phyloP scores from a whole-genome alignment of 2,888 invertebrate genomes.

The Mimas tiliae region DNA sequence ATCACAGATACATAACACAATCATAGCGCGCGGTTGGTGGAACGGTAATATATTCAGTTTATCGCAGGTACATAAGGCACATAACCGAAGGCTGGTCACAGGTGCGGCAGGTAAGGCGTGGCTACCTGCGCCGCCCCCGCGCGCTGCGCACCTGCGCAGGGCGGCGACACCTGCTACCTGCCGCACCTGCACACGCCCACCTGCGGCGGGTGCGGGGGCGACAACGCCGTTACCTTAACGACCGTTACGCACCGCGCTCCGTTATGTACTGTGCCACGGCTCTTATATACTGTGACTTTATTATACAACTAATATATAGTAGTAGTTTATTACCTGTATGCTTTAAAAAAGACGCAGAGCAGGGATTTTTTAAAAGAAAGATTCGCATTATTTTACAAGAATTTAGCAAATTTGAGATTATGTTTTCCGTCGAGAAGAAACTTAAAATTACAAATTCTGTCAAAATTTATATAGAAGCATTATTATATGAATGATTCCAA shows the following conservation, averaged over 20 bases:
- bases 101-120: slow-evolving; percentile 13
- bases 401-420: too few species aligned
- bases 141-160: slow-evolving; percentile 43
- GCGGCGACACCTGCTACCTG: slow-evolving; percentile 29
- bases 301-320: neutral
- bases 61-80: slow-evolving; percentile 7
- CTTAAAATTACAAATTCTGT: too few species aligned
- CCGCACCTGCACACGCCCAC: slow-evolving; percentile 35
- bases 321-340: neutral
- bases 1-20: neutral
- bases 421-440: too few species aligned
- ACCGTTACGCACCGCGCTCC: slow-evolving; percentile 13
- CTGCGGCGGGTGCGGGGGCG: slow-evolving; percentile 19
- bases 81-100: slow-evolving; percentile 5
- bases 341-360: too few species aligned
- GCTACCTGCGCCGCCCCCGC: slow-evolving; percentile 38
- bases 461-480: too few species aligned
- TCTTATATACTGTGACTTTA: neutral
- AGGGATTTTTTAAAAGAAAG: too few species aligned
- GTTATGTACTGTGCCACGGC: neutral
- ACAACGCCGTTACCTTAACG: slow-evolving; percentile 21
- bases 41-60: neutral
- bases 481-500: too few species aligned
- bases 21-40: neutral
- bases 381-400: too few species aligned